Conservation (phyloP, 2,113 vertebrate genomes). For the Harpagus bidentatus region DNA sequence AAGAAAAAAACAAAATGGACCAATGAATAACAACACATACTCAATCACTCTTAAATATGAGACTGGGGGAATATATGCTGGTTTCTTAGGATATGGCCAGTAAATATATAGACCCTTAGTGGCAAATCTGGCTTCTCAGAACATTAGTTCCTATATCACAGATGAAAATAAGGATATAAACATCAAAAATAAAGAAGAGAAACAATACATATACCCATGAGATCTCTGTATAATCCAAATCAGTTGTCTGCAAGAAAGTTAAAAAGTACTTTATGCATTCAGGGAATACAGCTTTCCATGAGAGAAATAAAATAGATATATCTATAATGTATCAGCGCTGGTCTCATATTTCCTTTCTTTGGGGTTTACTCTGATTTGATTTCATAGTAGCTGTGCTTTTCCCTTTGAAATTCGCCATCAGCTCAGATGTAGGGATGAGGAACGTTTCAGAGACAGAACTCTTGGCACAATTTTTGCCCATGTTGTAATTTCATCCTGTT, state of each 20-base stretch:
- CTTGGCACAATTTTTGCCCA: neutral
- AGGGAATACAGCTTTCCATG: neutral
- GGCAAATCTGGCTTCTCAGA: constrained; percentile 32
- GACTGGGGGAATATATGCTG: neutral
- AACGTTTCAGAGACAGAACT: neutral
- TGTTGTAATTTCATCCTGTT: neutral
- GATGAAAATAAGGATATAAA: constrained; percentile 40
- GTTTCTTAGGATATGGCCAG: constrained; percentile 17
- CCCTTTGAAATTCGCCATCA: neutral
- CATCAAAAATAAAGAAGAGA: constrained; percentile 34
- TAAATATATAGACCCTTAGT: constrained; percentile 37
- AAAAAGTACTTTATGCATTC: neutral
- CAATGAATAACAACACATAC: constrained; percentile 19
- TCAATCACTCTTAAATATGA: constrained; percentile 36
- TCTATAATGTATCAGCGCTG: neutral
- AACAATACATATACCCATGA: neutral
- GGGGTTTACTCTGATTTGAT: neutral
- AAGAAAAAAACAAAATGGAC: constrained; percentile 1
- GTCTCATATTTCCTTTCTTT: neutral
- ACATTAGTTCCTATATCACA: constrained; percentile 40
- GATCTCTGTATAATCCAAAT: neutral
- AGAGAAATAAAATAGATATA: neutral
- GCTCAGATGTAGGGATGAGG: neutral
- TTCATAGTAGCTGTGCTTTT: neutral
- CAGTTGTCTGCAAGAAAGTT: neutral